Evolutionary conservation across 1,140 invertebrate species (phyloP).

Genomic region (Scaptomyza montana): DNA sequence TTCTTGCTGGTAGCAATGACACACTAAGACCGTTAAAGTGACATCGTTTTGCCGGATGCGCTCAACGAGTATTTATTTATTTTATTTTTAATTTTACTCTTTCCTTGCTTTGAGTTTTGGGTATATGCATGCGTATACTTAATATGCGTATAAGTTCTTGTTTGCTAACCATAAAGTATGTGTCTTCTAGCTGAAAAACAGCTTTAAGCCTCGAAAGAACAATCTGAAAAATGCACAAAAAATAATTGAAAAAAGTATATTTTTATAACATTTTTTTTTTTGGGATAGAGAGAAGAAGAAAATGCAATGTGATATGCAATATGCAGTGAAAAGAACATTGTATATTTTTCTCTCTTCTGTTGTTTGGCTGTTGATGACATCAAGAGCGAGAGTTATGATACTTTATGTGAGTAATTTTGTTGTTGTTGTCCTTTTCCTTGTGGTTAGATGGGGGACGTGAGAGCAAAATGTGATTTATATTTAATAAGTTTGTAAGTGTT

Average conservation of each 20-base stretch:
- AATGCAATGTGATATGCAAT: conserved; percentile 21
- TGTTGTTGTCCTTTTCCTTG: conserved; percentile 11
- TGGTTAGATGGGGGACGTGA: conserved; percentile 1
- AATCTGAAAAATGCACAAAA: not conserved
- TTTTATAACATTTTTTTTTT: not conserved
- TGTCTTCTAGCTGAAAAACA: not conserved
- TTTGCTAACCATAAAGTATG: not conserved
- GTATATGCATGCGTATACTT: not conserved
- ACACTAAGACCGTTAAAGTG: conserved; percentile 10
- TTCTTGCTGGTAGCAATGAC: conserved; percentile 7
- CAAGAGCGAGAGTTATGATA: conserved; percentile 7
- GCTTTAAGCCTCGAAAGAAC: not conserved
- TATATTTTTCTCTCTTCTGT: conserved; percentile 11
- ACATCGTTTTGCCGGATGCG: not conserved
- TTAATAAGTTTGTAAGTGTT: conserved; percentile 50
- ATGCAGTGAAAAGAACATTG: conserved; percentile 8
- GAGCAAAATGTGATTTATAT: conserved; percentile 48
- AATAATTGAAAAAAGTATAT: not conserved
- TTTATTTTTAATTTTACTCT: not conserved
- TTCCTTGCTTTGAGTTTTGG: not conserved
- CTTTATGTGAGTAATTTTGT: conserved; percentile 1
- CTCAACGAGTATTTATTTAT: conserved; percentile 5
- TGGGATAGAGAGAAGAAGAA: too few relatives aligned
- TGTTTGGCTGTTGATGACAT: conserved; percentile 29
- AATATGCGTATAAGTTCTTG: not conserved